Conservation (phyloP, 2,113 vertebrate genomes). For the Camelus dromedarius region DNA sequence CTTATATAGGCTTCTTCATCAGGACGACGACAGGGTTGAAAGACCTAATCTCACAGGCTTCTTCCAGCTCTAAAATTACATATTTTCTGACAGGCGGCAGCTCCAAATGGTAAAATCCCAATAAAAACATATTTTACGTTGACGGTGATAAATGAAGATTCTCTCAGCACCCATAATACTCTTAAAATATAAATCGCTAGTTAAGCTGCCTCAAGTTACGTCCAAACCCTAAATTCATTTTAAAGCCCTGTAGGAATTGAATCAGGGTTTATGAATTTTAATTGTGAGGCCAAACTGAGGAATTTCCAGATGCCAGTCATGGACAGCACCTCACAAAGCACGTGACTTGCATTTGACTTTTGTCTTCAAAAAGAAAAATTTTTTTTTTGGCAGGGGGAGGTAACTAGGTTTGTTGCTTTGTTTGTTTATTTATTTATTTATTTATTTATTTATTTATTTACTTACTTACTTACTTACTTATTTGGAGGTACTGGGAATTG, state of each 20-base stretch:
- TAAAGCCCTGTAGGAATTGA: not conserved
- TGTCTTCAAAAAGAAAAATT: not conserved
- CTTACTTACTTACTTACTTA: too few species aligned
- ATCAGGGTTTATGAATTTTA: not conserved
- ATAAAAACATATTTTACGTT: conserved; percentile 23
- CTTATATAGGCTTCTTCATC: not conserved
- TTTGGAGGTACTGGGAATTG: too few species aligned
- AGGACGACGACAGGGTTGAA: not conserved
- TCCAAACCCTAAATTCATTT: not conserved
- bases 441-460: too few species aligned
- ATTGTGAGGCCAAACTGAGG: not conserved
- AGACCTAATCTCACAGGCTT: not conserved
- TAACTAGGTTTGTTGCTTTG: too few species aligned
- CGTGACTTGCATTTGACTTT: not conserved
- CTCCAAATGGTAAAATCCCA: not conserved
- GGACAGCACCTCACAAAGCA: not conserved
- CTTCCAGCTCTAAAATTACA: not conserved
- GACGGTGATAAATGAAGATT: not conserved
- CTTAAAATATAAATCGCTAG: not conserved
- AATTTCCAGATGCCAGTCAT: not conserved
- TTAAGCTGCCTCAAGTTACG: not conserved
- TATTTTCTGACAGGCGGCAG: not conserved
- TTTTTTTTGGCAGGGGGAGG: too few species aligned
- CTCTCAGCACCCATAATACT: not conserved
- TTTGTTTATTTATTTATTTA: too few species aligned